Conservation (phyloP, 2,797 vertebrate species). For the Pagetopsis macropterus region DNA sequence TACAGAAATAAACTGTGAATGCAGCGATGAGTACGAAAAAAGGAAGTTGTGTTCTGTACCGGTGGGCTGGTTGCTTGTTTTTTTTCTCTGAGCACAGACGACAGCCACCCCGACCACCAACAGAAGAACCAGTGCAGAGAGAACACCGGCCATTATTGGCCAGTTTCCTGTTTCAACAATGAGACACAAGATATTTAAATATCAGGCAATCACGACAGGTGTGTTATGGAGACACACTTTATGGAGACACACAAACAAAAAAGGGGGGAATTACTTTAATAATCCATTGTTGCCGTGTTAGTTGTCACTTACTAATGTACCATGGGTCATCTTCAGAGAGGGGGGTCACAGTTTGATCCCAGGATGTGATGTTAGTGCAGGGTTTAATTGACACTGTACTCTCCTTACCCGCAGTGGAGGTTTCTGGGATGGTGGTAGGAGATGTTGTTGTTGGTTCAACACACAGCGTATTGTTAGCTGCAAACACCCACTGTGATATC, state of each 20-base stretch:
- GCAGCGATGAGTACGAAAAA: not conserved
- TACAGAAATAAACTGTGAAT: not conserved
- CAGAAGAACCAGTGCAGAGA: conserved; percentile 40
- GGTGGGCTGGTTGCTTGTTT: conserved; percentile 21
- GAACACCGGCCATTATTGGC: not conserved
- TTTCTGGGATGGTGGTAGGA: accelerated
- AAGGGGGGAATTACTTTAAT: not conserved
- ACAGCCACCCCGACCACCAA: conserved; percentile 25
- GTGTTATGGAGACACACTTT: not conserved
- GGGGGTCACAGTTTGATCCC: not conserved
- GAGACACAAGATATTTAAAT: conserved; percentile 13
- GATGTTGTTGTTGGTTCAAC: conserved; percentile 19
- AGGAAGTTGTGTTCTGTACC: conserved; percentile 9
- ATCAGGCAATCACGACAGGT: not conserved
- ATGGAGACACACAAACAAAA: not conserved
- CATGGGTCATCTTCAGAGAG: accelerated
- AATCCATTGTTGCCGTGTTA: conserved; percentile 15
- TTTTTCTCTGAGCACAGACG: conserved; percentile 43
- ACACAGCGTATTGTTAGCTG: conserved; percentile 43
- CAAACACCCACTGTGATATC: conserved; percentile 40
- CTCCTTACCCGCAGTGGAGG: conserved; percentile 46
- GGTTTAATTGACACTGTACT: conserved; percentile 28
- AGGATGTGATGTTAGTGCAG: conserved; percentile 24
- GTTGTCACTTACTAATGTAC: conserved; percentile 59
- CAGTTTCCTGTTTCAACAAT: accelerated